phyloP scores from a whole-genome alignment of 2,888 invertebrate species.

The Tinea semifulvella region DNA sequence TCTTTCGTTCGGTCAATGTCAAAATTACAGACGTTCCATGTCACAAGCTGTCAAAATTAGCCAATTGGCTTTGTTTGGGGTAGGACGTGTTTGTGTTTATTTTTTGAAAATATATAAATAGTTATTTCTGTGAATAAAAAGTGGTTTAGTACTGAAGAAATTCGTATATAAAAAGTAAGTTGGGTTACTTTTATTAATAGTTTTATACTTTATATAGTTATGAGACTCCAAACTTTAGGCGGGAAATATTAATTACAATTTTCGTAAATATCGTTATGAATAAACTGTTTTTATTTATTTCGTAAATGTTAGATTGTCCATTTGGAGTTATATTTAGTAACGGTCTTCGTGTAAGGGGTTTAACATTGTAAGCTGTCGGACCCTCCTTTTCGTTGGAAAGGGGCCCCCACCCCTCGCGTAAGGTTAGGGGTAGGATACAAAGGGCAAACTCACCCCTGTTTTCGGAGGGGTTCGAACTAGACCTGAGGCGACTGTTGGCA shows the following conservation, averaged over 20 bases:
- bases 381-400: conserved; percentile 51
- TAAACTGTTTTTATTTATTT: conserved; percentile 26
- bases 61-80: conserved; percentile 2
- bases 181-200: too few relatives aligned
- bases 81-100: conserved; percentile 7
- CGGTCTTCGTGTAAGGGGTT: conserved; percentile 3
- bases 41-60: background rate
- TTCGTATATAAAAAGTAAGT: too few relatives aligned
- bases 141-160: too few relatives aligned
- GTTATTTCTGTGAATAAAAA: too few relatives aligned
- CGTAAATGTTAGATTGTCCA: too few relatives aligned
- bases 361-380: conserved; percentile 26
- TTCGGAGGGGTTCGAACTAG: conserved; percentile 49
- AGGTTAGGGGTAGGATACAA: conserved; percentile 59
- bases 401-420: conserved; percentile 58
- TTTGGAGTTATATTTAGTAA: conserved; percentile 4
- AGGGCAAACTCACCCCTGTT: conserved; percentile 57
- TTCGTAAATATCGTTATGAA: too few relatives aligned
- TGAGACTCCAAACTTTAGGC: too few relatives aligned
- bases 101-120: too few relatives aligned
- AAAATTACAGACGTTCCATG: too few relatives aligned
- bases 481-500: conserved; percentile 46
- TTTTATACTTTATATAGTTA: too few relatives aligned
- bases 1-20: too few relatives aligned
- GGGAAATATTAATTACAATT: too few relatives aligned